Conservation (phyloP, 2,888 invertebrate species). For the Deilephila porcellus region DNA sequence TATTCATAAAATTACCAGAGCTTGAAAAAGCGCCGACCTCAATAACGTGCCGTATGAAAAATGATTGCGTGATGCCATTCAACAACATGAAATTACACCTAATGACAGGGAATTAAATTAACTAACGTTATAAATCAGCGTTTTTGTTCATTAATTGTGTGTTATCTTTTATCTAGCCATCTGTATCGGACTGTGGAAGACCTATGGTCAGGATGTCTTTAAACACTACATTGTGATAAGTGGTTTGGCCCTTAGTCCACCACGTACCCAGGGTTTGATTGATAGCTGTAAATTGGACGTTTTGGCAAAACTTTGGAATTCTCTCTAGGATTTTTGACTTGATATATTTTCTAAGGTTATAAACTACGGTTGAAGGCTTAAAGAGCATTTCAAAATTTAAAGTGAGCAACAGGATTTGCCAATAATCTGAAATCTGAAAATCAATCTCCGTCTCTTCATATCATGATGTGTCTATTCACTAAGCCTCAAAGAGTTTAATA, state of each 20-base stretch:
- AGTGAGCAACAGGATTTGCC: too few relatives aligned
- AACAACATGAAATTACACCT: conserved; percentile 5
- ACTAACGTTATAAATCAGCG: conserved; percentile 6
- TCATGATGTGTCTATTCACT: not conserved
- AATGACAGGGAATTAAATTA: conserved; percentile 21
- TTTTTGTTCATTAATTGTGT: conserved; percentile 6
- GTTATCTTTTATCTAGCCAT: conserved; percentile 1
- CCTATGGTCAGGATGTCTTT: not conserved
- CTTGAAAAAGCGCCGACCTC: not conserved
- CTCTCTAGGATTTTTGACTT: too few relatives aligned
- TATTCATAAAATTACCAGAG: not conserved
- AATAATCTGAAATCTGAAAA: too few relatives aligned
- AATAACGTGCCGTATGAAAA: not conserved
- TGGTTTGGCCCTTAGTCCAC: not conserved
- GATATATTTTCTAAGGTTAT: too few relatives aligned
- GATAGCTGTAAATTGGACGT: too few relatives aligned
- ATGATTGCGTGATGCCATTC: conserved; percentile 9
- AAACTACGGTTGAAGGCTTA: too few relatives aligned
- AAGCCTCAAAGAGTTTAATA: not conserved
- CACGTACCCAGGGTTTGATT: not conserved
- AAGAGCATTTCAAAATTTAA: too few relatives aligned
- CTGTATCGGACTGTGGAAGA: not conserved
- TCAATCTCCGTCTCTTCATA: too few relatives aligned
- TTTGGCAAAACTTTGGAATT: too few relatives aligned
- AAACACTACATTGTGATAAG: not conserved